A percentile compares a stretch with the other conserved stretches of the same genome.
Conservation (phyloP, 2,888 invertebrate species). For the Trypoxylon attenuatum region DNA sequence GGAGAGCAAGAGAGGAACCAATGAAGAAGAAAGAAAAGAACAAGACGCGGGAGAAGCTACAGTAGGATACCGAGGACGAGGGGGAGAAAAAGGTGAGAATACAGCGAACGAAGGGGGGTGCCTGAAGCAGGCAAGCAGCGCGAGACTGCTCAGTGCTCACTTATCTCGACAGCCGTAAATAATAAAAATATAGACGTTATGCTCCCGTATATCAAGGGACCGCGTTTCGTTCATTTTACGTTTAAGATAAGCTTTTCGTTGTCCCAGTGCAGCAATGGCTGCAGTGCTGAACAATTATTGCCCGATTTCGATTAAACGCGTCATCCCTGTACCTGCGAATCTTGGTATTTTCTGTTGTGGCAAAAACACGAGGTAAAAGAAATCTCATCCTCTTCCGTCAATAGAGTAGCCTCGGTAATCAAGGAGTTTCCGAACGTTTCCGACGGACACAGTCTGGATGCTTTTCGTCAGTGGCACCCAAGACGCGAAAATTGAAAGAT, state of each 20-base stretch:
- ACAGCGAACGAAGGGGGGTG: neutral
- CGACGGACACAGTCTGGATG: too few species aligned
- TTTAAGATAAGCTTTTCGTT: slow-evolving; percentile 65
- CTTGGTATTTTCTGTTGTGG: too few species aligned
- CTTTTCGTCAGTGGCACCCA: too few species aligned
- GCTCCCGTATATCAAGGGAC: slow-evolving; percentile 67
- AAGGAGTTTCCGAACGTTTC: slow-evolving; percentile 19
- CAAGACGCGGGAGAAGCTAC: too few species aligned
- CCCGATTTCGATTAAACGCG: too few species aligned
- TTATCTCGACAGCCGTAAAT: slow-evolving; percentile 73
- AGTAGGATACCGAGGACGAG: neutral
- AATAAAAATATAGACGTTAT: slow-evolving; percentile 74
- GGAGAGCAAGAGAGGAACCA: neutral
- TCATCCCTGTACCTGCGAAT: too few species aligned
- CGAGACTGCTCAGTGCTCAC: slow-evolving; percentile 54
- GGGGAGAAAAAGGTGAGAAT: neutral
- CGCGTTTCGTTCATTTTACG: slow-evolving; percentile 64
- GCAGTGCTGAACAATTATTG: neutral
- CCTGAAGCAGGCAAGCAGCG: slow-evolving; percentile 1
- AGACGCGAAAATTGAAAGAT: too few species aligned
- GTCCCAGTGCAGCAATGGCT: slow-evolving; percentile 28
- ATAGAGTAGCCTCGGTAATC: too few species aligned
- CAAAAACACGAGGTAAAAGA: too few species aligned
- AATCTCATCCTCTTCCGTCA: too few species aligned
- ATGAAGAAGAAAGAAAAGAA: neutral